Conservation (phyloP, 2,888 invertebrate species). For the Sphinx pinastri region DNA sequence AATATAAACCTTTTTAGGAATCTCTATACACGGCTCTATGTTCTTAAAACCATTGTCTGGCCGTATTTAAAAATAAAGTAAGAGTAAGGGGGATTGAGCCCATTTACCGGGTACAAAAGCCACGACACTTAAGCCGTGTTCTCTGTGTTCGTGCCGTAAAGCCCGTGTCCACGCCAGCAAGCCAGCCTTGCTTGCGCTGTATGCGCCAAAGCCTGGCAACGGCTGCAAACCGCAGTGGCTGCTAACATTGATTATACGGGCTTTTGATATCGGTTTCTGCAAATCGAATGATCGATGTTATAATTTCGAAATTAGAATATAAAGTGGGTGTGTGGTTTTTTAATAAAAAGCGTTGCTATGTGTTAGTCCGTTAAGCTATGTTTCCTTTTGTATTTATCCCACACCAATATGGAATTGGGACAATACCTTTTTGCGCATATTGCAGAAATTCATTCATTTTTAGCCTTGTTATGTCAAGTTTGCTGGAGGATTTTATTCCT, state of each 20-base stretch:
- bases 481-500: too few species aligned
- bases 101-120: conserved; percentile 89
- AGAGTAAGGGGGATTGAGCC: conserved; percentile 2
- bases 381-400: too few species aligned
- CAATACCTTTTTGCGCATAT: too few species aligned
- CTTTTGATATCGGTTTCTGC: conserved; percentile 51
- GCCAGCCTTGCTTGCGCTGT: conserved; percentile 93
- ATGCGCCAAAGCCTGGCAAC: conserved; percentile 89
- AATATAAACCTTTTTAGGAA: background rate
- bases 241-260: conserved; percentile 90
- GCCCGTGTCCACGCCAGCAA: conserved; percentile 89
- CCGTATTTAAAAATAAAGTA: conserved; percentile 9
- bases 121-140: conserved; percentile 88
- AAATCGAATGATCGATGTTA: conserved; percentile 26
- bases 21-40: background rate
- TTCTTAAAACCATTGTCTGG: background rate
- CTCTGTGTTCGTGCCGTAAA: conserved; percentile 88
- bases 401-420: too few species aligned
- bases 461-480: too few species aligned
- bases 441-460: too few species aligned
- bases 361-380: too few species aligned
- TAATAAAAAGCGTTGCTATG: too few species aligned
- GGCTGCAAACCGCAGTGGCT: conserved; percentile 91
- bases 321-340: too few species aligned
- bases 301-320: too few species aligned